Evolutionary conservation across 2,888 invertebrate species (phyloP).

Genomic region (Stegophylla sp.): DNA sequence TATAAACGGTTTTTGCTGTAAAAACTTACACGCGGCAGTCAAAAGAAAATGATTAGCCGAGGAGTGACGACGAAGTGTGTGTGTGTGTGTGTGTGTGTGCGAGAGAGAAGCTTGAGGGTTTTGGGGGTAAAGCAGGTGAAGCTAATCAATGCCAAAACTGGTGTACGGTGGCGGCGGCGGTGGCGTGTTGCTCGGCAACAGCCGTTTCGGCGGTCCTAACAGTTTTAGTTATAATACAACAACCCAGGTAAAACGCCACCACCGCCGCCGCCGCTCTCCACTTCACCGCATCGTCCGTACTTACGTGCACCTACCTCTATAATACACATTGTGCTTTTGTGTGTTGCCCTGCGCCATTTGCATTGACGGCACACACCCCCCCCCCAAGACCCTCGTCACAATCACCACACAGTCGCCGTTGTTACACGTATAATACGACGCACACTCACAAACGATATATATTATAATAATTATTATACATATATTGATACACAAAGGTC

Average conservation of each 20-base stretch:
- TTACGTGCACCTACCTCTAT: neutral
- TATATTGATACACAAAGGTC: slow-evolving; percentile 15
- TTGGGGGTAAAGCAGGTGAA: slow-evolving; percentile 41
- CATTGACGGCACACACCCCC: too few species aligned
- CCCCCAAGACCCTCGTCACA: too few species aligned
- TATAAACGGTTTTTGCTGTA: neutral
- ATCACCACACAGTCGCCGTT: too few species aligned
- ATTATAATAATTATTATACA: neutral
- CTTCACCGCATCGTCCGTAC: neutral
- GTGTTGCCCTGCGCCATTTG: slow-evolving; percentile 36
- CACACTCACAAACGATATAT: neutral
- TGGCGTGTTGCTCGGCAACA: slow-evolving; percentile 57
- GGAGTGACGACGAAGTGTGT: neutral
- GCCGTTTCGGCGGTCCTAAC: slow-evolving; percentile 54
- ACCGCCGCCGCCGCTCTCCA: too few species aligned
- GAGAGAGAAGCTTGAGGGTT: too few species aligned
- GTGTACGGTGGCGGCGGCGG: slow-evolving; percentile 25
- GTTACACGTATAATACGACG: neutral
- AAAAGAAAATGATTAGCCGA: slow-evolving; percentile 32
- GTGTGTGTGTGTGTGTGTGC: neutral
- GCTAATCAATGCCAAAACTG: slow-evolving; percentile 58
- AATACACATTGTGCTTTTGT: slow-evolving; percentile 27
- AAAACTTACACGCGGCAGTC: slow-evolving; percentile 16
- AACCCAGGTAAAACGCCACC: slow-evolving; percentile 52
- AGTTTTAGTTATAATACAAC: slow-evolving; percentile 51